Evolutionary conservation across 2,113 vertebrate genomes (phyloP).

Genomic region (Lucifuga dentata): DNA sequence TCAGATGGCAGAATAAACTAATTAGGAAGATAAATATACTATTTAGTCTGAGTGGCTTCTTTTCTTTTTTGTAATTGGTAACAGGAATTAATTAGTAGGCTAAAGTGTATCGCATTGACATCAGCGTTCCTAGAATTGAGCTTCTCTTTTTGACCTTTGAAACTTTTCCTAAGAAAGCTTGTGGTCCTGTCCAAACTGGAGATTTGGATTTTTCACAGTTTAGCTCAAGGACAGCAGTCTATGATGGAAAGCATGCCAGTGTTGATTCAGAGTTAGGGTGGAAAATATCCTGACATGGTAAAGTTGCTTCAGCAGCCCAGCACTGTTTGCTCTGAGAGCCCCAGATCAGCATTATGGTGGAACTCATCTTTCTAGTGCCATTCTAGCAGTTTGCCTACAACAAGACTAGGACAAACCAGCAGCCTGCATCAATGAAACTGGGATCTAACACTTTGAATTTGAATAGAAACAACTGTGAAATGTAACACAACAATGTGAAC

Average conservation of each 20-base stretch:
- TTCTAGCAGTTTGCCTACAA: constrained; percentile 56
- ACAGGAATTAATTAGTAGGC: no score
- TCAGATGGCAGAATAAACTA: no score
- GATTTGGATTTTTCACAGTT: constrained; percentile 63
- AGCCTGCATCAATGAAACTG: constrained; percentile 32
- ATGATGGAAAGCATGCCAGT: constrained; percentile 73
- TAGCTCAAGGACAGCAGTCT: constrained; percentile 59
- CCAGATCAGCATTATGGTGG: constrained; percentile 18
- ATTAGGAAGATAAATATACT: neutral
- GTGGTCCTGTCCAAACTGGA: constrained; percentile 19
- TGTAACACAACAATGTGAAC: constrained; percentile 57
- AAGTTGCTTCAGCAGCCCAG: constrained; percentile 53
- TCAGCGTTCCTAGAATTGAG: neutral
- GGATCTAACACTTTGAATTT: constrained; percentile 48
- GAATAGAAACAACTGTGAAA: constrained; percentile 70
- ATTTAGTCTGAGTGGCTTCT: neutral
- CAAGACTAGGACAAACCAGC: constrained; percentile 49
- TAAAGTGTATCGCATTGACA: neutral
- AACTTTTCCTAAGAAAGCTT: constrained; percentile 17
- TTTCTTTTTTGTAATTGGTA: neutral
- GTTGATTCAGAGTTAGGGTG: constrained; percentile 66
- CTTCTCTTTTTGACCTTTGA: constrained; percentile 33
- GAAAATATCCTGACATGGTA: constrained; percentile 80
- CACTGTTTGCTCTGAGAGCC: constrained; percentile 58
- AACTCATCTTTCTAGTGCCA: constrained; percentile 53